A percentile compares a stretch with the other conserved stretches of the same genome.
phyloP scores from a whole-genome alignment of 2,113 vertebrate genomes.

The Chaetops frenatus region DNA sequence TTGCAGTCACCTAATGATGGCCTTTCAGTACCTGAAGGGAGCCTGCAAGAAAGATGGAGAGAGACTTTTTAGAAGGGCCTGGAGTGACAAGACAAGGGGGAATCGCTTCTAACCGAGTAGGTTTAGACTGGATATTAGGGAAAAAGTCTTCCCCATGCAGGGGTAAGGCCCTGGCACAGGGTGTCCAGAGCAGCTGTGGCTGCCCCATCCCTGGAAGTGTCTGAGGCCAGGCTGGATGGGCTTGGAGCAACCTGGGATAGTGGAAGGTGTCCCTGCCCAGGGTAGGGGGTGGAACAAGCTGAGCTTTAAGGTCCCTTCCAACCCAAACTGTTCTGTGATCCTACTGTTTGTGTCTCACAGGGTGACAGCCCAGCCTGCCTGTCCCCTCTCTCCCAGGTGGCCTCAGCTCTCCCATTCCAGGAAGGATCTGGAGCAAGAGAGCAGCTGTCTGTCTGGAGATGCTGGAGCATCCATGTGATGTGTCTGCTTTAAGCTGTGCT shows the following conservation, averaged over 20 bases:
- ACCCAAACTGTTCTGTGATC: not conserved
- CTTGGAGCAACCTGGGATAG: not conserved
- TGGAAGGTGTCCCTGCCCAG: not conserved
- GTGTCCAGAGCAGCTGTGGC: not conserved
- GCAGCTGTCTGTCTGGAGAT: fast-evolving
- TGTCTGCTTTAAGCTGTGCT: not conserved
- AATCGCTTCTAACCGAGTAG: not conserved
- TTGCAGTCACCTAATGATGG: not conserved
- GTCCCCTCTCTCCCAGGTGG: not conserved
- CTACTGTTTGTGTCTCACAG: not conserved
- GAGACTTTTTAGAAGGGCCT: not conserved
- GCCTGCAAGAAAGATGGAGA: not conserved
- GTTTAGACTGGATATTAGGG: not conserved
- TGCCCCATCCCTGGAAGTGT: not conserved
- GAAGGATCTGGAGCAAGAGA: not conserved
- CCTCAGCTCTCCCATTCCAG: not conserved
- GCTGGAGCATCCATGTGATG: fast-evolving
- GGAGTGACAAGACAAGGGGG: not conserved
- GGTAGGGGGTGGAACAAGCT: fast-evolving
- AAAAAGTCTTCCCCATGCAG: not conserved
- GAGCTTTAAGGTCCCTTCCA: not conserved
- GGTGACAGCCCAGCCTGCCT: not conserved
- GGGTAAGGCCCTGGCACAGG: not conserved
- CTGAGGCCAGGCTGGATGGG: not conserved
- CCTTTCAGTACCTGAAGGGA: not conserved